Base-by-base conservation (phyloP, 2,888 invertebrate genomes). In the Coleophora flavipennella region DNA sequence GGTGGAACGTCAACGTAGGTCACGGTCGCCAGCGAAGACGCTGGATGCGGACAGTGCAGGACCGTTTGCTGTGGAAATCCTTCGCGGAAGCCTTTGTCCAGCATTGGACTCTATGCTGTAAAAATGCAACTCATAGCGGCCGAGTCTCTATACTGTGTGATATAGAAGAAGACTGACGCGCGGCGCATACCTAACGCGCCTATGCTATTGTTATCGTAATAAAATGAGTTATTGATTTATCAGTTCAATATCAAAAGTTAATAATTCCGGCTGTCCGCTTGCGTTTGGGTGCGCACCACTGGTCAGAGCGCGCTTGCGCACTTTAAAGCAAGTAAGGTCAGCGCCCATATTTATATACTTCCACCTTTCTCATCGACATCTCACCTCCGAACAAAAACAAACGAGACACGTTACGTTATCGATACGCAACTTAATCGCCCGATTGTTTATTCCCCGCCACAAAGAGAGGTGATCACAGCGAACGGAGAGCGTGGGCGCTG, bases 401-500 rank as follows among this genome's bases (percentile, higher is more conserved):
- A 80, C 71, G 61, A 65, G 73, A 73, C 72, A 74, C 72, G 77
- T 77, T 74, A 76, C 71, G 68, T 67, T 65, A 72, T 67, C 71
- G 74, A 71, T 68, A 68, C 68, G 20, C 20, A 20, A 20, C 20
- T 77, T 78, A 80, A 83, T 81, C 83, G 79, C 70, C 73, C 72
- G 69, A 84, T 84, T 83, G 81, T 84, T 81, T 84, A 80, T 80
- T 65, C 70, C 72, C 68, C 72, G 70, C 57, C 64, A 69, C 65
- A 70, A 72, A 74, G 76, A 68, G 71, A 69, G 80, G 80, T 74
- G 80, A 68, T 73, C n/a, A n/a, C n/a, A n/a, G n/a, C n/a, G n/a
- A n/a, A n/a, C n/a, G n/a, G n/a, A n/a, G n/a, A n/a, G 62, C 71
- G 81, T 84, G 80, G 83, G 84, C 61, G 81, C 76, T 66, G 72